phyloP scores from a whole-genome alignment of 2,113 vertebrate genomes.

The Oncorhynchus kisutch region DNA sequence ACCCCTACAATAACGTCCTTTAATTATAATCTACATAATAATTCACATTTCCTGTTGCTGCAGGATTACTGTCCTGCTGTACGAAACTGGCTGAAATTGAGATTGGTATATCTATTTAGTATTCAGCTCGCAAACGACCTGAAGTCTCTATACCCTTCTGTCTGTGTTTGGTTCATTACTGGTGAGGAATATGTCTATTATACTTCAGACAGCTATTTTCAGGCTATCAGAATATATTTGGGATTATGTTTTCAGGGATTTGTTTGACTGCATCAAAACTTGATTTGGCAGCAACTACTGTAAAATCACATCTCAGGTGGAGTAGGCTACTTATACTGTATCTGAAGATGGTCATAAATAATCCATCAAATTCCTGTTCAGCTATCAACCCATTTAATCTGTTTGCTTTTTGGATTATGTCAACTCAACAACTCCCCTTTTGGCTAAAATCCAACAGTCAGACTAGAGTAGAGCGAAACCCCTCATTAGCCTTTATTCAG shows the following conservation, averaged over 20 bases:
- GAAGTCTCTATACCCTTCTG: conserved; percentile 34
- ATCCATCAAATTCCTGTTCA: neutral
- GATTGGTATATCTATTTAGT: neutral
- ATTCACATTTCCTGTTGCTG: too few species aligned
- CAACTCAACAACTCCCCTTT: neutral
- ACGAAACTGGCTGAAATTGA: too few species aligned
- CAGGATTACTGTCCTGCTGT: too few species aligned
- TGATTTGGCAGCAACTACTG: too few species aligned
- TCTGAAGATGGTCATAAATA: neutral
- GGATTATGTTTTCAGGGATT: neutral
- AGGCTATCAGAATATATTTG: neutral
- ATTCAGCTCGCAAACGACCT: conserved; percentile 16
- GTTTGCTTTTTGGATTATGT: neutral
- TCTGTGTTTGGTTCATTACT: conserved; percentile 27
- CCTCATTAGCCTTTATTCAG: neutral
- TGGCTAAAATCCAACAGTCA: neutral
- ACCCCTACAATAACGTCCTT: too few species aligned
- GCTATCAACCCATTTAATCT: neutral
- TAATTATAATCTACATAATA: too few species aligned
- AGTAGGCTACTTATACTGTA: too few species aligned
- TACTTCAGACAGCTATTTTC: neutral
- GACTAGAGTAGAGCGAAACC: too few species aligned
- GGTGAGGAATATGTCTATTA: neutral
- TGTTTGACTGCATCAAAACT: neutral
- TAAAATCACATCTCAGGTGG: too few species aligned